phyloP scores from a whole-genome alignment of 2,113 vertebrate genomes.

The Actinemys pallida region DNA sequence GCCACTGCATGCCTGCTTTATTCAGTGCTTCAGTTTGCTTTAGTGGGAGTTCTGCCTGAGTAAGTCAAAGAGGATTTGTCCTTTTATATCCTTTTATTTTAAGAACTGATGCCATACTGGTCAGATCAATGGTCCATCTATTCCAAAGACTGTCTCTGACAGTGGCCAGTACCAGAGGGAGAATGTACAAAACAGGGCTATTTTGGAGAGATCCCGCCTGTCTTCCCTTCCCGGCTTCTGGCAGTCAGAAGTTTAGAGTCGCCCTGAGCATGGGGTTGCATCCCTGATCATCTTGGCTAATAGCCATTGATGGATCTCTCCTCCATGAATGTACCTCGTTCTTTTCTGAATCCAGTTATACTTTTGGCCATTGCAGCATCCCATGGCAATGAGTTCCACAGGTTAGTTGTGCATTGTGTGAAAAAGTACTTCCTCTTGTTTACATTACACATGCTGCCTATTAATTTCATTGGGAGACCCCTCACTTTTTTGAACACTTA shows the following conservation, averaged over 20 bases:
- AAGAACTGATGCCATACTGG: not conserved
- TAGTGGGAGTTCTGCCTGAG: not conserved
- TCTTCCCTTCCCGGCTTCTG: not conserved
- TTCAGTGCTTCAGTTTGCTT: not conserved
- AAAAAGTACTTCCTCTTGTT: not conserved
- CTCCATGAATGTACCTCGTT: not conserved
- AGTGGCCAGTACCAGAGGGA: not conserved
- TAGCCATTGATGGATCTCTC: not conserved
- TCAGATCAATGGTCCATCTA: not conserved
- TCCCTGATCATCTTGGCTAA: not conserved
- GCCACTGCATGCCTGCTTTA: not conserved
- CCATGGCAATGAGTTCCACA: not conserved
- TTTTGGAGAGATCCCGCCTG: not conserved
- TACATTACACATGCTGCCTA: not conserved
- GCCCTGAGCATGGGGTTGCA: not conserved
- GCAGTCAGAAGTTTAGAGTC: not conserved
- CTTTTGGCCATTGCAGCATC: not conserved
- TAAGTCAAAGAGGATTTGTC: not conserved
- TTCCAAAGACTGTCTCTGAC: not conserved
- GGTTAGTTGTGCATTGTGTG: not conserved
- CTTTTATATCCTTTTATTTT: not conserved
- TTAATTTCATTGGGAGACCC: not conserved
- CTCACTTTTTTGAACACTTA: not conserved
- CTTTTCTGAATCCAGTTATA: not conserved
- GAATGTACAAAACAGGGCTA: not conserved